phyloP scores from a whole-genome alignment of 1,140 invertebrate genomes.

The Drepana arcuata region DNA sequence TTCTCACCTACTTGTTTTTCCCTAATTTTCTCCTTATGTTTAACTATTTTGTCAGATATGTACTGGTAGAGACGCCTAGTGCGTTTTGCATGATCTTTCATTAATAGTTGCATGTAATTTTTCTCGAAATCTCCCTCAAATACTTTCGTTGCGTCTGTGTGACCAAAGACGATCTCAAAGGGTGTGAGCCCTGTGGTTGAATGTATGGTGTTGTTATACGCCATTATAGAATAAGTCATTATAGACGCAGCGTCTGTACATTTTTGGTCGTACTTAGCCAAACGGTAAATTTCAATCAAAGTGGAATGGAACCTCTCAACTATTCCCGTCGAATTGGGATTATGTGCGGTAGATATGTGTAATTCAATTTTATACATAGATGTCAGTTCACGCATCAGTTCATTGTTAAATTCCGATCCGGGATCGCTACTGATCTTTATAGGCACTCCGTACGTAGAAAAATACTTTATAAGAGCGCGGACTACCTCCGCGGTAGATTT shows the following conservation, averaged over 20 bases:
- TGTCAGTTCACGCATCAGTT: slow-evolving; percentile 20
- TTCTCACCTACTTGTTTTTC: too few species aligned
- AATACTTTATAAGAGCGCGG: too few species aligned
- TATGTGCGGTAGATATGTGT: slow-evolving; percentile 27
- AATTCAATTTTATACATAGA: slow-evolving; percentile 24
- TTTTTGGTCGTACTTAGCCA: slow-evolving; percentile 21
- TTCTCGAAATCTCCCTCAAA: slow-evolving; percentile 10
- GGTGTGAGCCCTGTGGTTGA: slow-evolving; percentile 11
- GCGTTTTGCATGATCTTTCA: slow-evolving; percentile 14
- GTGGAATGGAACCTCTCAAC: slow-evolving; percentile 29
- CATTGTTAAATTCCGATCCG: slow-evolving; percentile 28
- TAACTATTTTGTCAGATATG: too few species aligned
- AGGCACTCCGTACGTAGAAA: slow-evolving; percentile 13
- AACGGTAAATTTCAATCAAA: slow-evolving; percentile 28
- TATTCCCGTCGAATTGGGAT: slow-evolving; percentile 33
- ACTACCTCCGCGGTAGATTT: too few species aligned
- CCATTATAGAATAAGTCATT: slow-evolving; percentile 8
- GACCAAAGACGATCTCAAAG: slow-evolving; percentile 18
- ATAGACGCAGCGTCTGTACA: slow-evolving; percentile 13
- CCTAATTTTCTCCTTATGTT: too few species aligned
- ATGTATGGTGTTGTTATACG: slow-evolving; percentile 16
- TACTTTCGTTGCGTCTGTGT: slow-evolving; percentile 4
- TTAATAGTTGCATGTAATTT: slow-evolving; percentile 8
- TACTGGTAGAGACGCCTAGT: too few species aligned
- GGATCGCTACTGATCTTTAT: slow-evolving; percentile 19